Evolutionary conservation across 2,888 invertebrate species (phyloP).

Genomic region (Phortica okadai): DNA sequence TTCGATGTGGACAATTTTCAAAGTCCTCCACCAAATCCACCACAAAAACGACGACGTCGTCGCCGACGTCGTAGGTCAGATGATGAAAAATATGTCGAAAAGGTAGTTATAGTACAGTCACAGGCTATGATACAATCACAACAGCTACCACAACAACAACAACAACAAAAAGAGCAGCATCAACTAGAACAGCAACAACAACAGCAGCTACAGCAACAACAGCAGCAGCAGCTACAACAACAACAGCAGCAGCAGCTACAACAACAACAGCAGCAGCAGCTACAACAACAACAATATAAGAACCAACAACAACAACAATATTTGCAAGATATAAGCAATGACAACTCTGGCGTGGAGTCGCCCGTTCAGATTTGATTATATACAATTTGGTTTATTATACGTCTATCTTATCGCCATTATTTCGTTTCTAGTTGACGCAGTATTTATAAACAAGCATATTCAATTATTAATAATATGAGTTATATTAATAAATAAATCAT

Average conservation of each 20-base stretch:
- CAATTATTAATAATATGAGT: not conserved
- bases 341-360: not conserved
- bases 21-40: slow-evolving; percentile 66
- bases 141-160: not conserved
- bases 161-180: not conserved
- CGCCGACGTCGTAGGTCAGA: slow-evolving; percentile 37
- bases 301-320: not conserved
- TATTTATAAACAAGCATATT: slow-evolving; percentile 8
- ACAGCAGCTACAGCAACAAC: not conserved
- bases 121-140: too few relatives aligned
- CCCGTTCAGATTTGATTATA: not conserved
- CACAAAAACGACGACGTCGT: slow-evolving; percentile 58
- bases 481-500: too few relatives aligned
- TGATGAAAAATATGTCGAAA: slow-evolving; percentile 5
- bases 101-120: slow-evolving; percentile 5
- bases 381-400: not conserved
- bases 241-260: not conserved
- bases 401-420: not conserved
- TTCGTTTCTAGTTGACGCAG: not conserved
- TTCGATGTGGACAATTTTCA: slow-evolving; percentile 70
- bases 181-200: not conserved
- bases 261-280: not conserved
- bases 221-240: not conserved
- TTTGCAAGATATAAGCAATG: not conserved
- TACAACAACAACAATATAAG: not conserved